Percentiles rank a stretch among this genome's conserved stretches.
phyloP scores from a whole-genome alignment of 2,113 vertebrate genomes.

The Scortum barcoo region DNA sequence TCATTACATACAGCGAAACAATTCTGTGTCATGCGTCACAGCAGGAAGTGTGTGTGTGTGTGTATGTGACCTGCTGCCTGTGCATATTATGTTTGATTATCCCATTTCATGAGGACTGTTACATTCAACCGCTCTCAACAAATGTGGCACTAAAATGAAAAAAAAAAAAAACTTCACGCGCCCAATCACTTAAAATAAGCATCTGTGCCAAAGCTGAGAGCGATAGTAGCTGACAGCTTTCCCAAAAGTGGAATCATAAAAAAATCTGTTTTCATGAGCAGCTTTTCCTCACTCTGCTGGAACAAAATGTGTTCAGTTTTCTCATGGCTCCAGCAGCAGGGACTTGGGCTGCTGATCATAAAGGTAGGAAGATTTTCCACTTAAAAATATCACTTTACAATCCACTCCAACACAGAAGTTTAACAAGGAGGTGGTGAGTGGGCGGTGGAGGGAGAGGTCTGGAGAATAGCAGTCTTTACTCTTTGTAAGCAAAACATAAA shows the following conservation, averaged over 20 bases:
- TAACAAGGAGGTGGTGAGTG: slow-evolving; percentile 47
- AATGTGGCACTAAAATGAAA: slow-evolving; percentile 35
- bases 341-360: slow-evolving; percentile 54
- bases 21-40: slow-evolving; percentile 7
- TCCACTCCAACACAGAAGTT: slow-evolving; percentile 47
- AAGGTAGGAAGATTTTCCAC: slow-evolving; percentile 62
- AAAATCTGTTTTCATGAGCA: slow-evolving; percentile 60
- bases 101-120: slow-evolving; percentile 43
- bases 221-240: slow-evolving; percentile 68
- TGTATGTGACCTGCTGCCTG: slow-evolving; percentile 20
- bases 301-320: slow-evolving; percentile 56
- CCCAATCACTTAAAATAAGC: slow-evolving; percentile 52
- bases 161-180: slow-evolving; percentile 20
- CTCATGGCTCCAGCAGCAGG: slow-evolving; percentile 54
- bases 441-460: slow-evolving; percentile 34
- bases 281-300: slow-evolving; percentile 62
- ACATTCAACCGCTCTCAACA: slow-evolving; percentile 26
- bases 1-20: neutral
- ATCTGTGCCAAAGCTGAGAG: slow-evolving; percentile 60
- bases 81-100: slow-evolving; percentile 39
- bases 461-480: slow-evolving; percentile 61
- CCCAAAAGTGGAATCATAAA: slow-evolving; percentile 62
- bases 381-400: slow-evolving; percentile 61
- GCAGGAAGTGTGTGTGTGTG: slow-evolving; percentile 1
- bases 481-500: slow-evolving; percentile 73